Evolutionary conservation across 1,140 invertebrate genomes (phyloP), one percentile per base, ranked within the genome.

Genomic region (Aphis gossypii): DNA sequence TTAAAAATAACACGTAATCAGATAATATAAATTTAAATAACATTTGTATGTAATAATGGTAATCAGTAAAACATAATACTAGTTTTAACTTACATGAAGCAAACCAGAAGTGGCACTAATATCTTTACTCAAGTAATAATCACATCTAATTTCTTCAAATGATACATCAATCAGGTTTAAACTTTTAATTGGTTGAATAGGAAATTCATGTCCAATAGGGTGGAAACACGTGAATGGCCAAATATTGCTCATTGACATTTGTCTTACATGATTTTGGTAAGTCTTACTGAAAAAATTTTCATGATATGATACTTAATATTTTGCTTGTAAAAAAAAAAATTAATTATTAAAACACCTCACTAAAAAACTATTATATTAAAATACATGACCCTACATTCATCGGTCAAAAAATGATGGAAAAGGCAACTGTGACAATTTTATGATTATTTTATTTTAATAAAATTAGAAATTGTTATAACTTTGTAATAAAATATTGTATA

Each of bases 71-170:
- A 56, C 7, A 9, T 56, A 0, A 60, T 68, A 68, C n/a, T n/a
- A 30, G 60, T 30, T 68, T 9, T 56, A 46, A 25, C 56, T 93
- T 93, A 93, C 91, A 83, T 93, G 91, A 51, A 93, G 30, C 2
- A 23, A 23, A 14, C 14, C n/a, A 41, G 76, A 20, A 84, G 56
- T 9, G 23, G 46, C 44, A 86, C 21, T 18, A 44, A 93, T 51
- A 35, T 25, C 8, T 84, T 93, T 93, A 41, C 25, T 30, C 6
- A 84, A 2, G 41, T 93, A 93, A 84, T 54, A 84, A 93, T 93
- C 91, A 84, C 91, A 93, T 54, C 91, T 93, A n/a, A 84, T 14
- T 93, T 93, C 91, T 84, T 93, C 91, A 84, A 83, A 93, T 30
- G 91, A 93, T 51, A 93, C 23, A 6, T 93, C 91, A 1, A 51